Evolutionary conservation across 2,113 vertebrate genomes (phyloP), one percentile per base, ranked within the genome.

Genomic region (Sylvilagus bachmani): DNA sequence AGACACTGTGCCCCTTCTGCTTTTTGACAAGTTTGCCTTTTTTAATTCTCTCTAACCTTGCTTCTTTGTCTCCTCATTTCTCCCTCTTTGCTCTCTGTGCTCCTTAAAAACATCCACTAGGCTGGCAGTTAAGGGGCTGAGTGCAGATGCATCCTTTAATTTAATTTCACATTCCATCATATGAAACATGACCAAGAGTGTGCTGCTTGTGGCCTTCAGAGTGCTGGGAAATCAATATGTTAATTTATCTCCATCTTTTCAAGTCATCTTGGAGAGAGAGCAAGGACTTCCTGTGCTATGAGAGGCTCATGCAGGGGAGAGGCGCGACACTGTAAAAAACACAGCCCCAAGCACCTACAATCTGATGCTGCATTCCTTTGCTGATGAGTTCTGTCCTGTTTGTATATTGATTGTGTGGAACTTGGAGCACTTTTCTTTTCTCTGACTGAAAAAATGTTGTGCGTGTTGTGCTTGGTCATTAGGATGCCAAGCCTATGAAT

Each of bases 151-250:
- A 93, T 75, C 96, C 96, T 95, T 97, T 96, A 96, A 95, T 97
- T 97, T 97, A 97, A 96, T 97, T 96, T 97, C 75, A 64, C 93
- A 95, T 95, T 96, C 96, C 88, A 70, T 96, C 97, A 95, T 97
- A 66, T 82, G 77, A 38, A 86, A 95, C 77, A 96, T 95, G 73
- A 95, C 77, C 44, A 0, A 85, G 73, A 81, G 82, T 77, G 33
- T 78, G 71, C 55, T 92, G 89, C 33, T 71, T 83, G 44, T 84
- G 95, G 89, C 96, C 94, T 97, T 83, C 79, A 71, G 84, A 96
- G 85, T 94, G 95, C 95, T 95, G 53, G 27, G 88, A 96, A 96
- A 95, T 97, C 95, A 87, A 67, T 97, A 96, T 97, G 93, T 95
- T 95, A 67, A 64, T 95, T 98, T 95, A 11, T 49, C 27, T 96